phyloP scores from a whole-genome alignment of 2,113 vertebrate species.

The Hemibagrus wyckioides region DNA sequence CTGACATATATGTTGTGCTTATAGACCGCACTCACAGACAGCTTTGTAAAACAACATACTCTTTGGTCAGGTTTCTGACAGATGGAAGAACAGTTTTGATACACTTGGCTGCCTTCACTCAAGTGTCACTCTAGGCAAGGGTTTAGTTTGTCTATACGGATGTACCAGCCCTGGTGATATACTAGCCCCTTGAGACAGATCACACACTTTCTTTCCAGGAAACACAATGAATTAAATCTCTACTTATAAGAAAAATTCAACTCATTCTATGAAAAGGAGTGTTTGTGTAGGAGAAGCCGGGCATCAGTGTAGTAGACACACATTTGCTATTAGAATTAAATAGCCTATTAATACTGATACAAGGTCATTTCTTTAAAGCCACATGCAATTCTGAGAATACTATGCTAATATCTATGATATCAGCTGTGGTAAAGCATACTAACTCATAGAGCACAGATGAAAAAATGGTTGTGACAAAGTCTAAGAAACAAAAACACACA shows the following conservation, averaged over 20 bases:
- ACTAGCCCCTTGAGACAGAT: not conserved
- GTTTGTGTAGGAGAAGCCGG: not conserved
- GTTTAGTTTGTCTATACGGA: not conserved
- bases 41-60: not conserved
- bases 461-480: not conserved
- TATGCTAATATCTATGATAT: not conserved
- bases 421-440: not conserved
- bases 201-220: not conserved
- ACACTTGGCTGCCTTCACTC: not conserved
- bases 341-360: not conserved
- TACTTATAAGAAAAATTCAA: not conserved
- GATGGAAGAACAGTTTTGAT: not conserved
- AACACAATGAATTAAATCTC: not conserved
- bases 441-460: not conserved
- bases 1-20: not conserved
- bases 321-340: not conserved
- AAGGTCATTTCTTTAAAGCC: not conserved
- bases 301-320: not conserved
- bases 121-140: not conserved
- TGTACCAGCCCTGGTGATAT: slow-evolving; percentile 1
- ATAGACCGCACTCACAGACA: not conserved
- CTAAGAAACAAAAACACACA: not conserved
- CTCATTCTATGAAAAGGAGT: not conserved
- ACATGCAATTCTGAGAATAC: not conserved
- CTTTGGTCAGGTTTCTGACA: not conserved